phyloP scores from a whole-genome alignment of 1,140 invertebrate species.

The Drosophila dunni region DNA sequence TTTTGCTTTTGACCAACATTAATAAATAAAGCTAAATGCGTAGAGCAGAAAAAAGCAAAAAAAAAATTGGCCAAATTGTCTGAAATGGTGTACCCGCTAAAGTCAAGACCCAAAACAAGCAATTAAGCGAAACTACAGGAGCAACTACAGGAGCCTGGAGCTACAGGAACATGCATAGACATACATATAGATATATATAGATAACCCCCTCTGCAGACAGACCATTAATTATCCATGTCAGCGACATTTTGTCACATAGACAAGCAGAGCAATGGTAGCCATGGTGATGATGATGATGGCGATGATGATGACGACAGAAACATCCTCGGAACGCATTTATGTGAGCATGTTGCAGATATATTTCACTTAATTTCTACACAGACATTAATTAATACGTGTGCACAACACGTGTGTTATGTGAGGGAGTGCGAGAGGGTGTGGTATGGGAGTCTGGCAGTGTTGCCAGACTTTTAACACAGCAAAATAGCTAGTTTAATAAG shows the following conservation, averaged over 20 bases:
- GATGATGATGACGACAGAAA: slow-evolving; percentile 38
- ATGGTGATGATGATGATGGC: slow-evolving; percentile 19
- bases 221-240: slow-evolving; percentile 82
- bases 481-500: no score
- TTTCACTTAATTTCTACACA: slow-evolving; percentile 80
- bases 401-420: slow-evolving; percentile 52
- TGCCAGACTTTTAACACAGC: no score
- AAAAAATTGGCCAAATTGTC: not conserved
- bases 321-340: slow-evolving; percentile 64
- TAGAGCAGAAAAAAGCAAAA: not conserved
- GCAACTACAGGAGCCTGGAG: slow-evolving; percentile 38
- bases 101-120: slow-evolving; percentile 40
- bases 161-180: slow-evolving; percentile 19
- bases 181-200: slow-evolving; percentile 6
- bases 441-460: not conserved
- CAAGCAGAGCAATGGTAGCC: slow-evolving; percentile 20
- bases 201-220: slow-evolving; percentile 47
- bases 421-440: not conserved
- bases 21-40: slow-evolving; percentile 2
- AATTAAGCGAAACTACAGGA: slow-evolving; percentile 54
- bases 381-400: slow-evolving; percentile 78
- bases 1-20: not conserved
- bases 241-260: slow-evolving; percentile 80
- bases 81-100: slow-evolving; percentile 1
- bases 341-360: slow-evolving; percentile 74